These are phyloP conservation scores for Chelidonichthys spinosus DNA, from an alignment of 2,797 vertebrate genomes.

Conservation along the genomic window DNA sequence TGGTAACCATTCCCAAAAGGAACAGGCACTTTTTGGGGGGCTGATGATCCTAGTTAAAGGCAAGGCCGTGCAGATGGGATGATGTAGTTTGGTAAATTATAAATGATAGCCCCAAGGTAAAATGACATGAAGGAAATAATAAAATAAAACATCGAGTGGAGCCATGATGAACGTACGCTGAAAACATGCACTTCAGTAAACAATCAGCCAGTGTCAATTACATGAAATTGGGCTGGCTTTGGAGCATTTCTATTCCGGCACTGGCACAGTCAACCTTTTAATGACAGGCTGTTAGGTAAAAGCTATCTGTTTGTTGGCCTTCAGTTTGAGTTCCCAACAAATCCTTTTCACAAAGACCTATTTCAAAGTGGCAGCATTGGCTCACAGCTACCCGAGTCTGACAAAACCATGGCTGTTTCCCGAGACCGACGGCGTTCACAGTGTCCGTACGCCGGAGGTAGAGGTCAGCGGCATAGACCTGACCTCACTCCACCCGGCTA, in stretches of 20 bases:
- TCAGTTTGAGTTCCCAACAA: constrained; percentile 75
- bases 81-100: constrained; percentile 79
- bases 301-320: constrained; percentile 69
- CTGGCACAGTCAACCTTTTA: constrained; percentile 82
- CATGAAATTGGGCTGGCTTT: constrained; percentile 79
- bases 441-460: neutral
- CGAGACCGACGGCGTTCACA: constrained; percentile 25
- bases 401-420: constrained; percentile 26
- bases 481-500: constrained; percentile 3
- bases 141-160: constrained; percentile 79
- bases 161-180: constrained; percentile 77
- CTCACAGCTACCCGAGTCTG: constrained; percentile 50
- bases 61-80: constrained; percentile 68
- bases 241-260: constrained; percentile 72
- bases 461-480: constrained; percentile 34
- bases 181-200: constrained; percentile 84
- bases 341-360: constrained; percentile 69
- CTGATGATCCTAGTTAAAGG: constrained; percentile 77
- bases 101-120: constrained; percentile 81
- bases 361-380: constrained; percentile 56
- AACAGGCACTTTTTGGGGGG: constrained; percentile 69
- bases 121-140: constrained; percentile 83
- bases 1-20: constrained; percentile 75
- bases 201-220: constrained; percentile 82
- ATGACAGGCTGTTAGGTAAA: constrained; percentile 76